Evolutionary conservation across 2,797 vertebrate species (phyloP).

Genomic region (Acridotheres tristis): DNA sequence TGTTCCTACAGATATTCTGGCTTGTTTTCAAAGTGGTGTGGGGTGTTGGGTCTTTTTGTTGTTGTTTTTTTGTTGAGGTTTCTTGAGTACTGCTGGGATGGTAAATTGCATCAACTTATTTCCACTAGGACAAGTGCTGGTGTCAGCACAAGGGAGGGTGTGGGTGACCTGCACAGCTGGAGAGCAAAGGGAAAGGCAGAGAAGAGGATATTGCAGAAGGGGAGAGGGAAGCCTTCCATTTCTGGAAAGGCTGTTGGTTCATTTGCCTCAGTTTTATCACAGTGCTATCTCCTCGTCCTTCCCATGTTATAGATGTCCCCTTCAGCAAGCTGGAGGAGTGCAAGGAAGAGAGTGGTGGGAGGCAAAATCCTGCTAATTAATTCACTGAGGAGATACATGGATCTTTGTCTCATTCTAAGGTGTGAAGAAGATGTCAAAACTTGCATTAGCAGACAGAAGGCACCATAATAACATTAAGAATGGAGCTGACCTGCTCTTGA

Average conservation of each 20-base stretch:
- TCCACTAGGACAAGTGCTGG: background rate
- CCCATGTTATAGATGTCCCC: background rate
- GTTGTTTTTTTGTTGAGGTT: background rate
- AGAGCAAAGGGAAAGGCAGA: background rate
- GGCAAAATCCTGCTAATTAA: background rate
- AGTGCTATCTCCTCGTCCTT: background rate
- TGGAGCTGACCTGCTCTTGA: background rate
- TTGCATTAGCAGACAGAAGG: constrained; percentile 31
- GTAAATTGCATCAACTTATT: background rate
- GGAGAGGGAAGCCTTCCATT: background rate
- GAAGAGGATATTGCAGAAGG: background rate
- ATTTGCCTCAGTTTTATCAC: background rate
- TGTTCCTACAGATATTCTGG: constrained; percentile 16
- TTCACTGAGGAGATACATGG: background rate
- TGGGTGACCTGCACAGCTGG: background rate
- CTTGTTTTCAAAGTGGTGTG: background rate
- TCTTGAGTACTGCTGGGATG: background rate
- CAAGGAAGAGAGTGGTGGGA: background rate
- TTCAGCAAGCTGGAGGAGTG: background rate
- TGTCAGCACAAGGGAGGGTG: background rate
- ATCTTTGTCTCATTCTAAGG: background rate
- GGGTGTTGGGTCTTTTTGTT: background rate
- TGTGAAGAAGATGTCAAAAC: constrained; percentile 10
- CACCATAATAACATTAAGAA: background rate
- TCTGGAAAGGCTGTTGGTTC: background rate